Evolutionary conservation across 1,140 invertebrate genomes (phyloP), one percentile per base, ranked within the genome.

Genomic region (Saccostrea glomerata): DNA sequence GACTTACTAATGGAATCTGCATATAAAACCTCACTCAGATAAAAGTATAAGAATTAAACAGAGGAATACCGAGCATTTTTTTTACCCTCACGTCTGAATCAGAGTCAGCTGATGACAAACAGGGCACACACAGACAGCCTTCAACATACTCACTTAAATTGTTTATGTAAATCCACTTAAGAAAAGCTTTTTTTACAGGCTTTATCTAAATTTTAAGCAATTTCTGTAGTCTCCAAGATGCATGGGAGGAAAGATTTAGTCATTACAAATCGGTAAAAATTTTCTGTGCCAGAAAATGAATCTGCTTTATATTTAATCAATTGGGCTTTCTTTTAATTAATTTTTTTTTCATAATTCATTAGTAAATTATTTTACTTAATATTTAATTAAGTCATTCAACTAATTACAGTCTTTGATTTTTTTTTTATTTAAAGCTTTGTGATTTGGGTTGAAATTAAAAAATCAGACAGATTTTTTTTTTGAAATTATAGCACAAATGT

Each of bases 141-240:
- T 77, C 70, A 77, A 77, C 70, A 77, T 25, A 77, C 30, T 2
- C 30, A 36, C 25, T 77, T 30, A 77, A 36, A 77, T 15, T 77
- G 70, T 77, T 77, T 77, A 77, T 77, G 30, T 77, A 77, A 77
- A 77, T 36, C 70, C 25, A 77, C 70, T 77, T 77, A 30, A 77
- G 70, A 40, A 25, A 40, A 23, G 4, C 17, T 13, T 63, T 23
- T 30, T 77, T 77, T 77, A 36, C 70, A 12, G 12, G 23, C 70
- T 30, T 77, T 30, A 77, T 25, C 23, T 77, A 77, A 36, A 77
- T 77, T 77, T 17, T 36, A 30, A 25, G 25, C 23, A 63, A 63
- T 7, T 63, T 63, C 58, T n/a, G 58, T 63, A n/a, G n/a, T 17
- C 17, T 20, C n/a, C 0, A n/a, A 63, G n/a, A 63, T 20, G 13